phyloP scores from a whole-genome alignment of 2,797 vertebrate genomes.

The Tokudaia tokunoshimensis region DNA sequence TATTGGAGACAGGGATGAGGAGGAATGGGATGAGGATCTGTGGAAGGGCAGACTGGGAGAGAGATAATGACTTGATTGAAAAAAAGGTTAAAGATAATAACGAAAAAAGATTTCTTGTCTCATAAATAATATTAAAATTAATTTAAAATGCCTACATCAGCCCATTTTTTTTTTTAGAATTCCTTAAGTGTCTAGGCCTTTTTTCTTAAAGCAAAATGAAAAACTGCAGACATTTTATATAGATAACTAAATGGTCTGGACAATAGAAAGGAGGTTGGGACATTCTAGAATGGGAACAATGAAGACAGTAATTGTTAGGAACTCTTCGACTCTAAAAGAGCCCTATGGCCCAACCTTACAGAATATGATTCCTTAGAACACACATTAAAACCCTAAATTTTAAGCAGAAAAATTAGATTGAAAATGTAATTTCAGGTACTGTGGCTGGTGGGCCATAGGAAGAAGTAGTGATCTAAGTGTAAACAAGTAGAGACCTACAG shows the following conservation, averaged over 20 bases:
- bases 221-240: background rate
- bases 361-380: background rate
- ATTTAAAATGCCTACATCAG: background rate
- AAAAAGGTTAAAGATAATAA: too few species aligned
- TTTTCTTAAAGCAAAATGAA: background rate
- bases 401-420: background rate
- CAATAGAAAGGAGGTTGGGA: background rate
- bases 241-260: background rate
- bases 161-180: background rate
- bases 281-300: background rate
- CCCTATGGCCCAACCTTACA: fast-evolving
- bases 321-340: background rate
- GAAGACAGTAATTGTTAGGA: background rate
- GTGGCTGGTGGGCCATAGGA: background rate
- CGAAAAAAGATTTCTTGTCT: too few species aligned
- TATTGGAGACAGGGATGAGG: too few species aligned
- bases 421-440: background rate
- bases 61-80: too few species aligned
- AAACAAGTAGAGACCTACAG: background rate
- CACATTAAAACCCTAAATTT: background rate
- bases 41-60: too few species aligned
- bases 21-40: too few species aligned
- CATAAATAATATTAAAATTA: background rate
- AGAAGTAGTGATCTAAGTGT: background rate
- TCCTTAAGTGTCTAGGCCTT: background rate